Conservation (phyloP, 1,140 invertebrate genomes). For the Drosophila obscura region DNA sequence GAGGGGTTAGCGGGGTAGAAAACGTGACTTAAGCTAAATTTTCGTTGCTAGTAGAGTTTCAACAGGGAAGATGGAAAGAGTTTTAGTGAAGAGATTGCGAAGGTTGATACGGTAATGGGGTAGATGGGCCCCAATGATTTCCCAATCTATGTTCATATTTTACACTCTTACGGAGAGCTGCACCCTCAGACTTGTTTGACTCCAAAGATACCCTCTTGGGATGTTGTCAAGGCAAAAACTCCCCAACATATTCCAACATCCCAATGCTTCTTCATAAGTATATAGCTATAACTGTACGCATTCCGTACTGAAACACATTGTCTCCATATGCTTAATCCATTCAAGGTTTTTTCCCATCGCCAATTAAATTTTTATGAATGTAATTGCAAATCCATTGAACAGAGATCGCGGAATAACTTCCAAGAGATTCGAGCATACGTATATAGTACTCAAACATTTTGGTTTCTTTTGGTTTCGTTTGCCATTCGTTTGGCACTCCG, state of each 20-base stretch:
- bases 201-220: too few species aligned
- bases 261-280: constrained; percentile 31
- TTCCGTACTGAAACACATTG: constrained; percentile 41
- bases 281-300: not conserved
- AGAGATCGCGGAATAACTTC: constrained; percentile 20
- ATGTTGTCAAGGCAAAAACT: not conserved
- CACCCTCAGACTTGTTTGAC: too few species aligned
- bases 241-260: constrained; percentile 8
- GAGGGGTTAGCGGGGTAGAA: constrained; percentile 16
- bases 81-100: constrained; percentile 22
- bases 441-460: constrained; percentile 19
- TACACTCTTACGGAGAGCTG: too few species aligned
- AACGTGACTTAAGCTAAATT: constrained; percentile 53
- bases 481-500: constrained; percentile 28
- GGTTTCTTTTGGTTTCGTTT: constrained; percentile 27
- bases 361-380: constrained; percentile 62
- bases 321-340: constrained; percentile 39
- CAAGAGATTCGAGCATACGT: constrained; percentile 9
- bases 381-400: constrained; percentile 52
- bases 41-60: constrained; percentile 11
- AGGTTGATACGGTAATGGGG: constrained; percentile 14
- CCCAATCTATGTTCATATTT: too few species aligned
- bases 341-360: constrained; percentile 49
- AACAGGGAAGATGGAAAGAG: constrained; percentile 33
- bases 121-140: constrained; percentile 23